phyloP scores from a whole-genome alignment of 2,113 vertebrate species.

The Callaeas wilsoni region DNA sequence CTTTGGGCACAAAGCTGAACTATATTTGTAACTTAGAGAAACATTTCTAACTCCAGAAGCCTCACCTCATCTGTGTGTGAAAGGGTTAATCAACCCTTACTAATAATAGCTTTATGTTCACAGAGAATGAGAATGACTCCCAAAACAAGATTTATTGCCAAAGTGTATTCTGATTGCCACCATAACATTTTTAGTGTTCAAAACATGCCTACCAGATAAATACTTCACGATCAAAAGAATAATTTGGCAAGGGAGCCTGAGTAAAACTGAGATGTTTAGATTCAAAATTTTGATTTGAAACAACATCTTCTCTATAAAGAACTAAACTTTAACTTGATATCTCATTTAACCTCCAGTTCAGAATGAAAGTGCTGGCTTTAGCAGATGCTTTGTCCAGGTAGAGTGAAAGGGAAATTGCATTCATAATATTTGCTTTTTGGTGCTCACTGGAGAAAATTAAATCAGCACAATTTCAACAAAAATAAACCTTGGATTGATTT shows the following conservation, averaged over 20 bases:
- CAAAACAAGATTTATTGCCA: neutral
- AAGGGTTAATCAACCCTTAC: neutral
- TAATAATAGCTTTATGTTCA: neutral
- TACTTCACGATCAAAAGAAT: neutral
- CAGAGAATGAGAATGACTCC: neutral
- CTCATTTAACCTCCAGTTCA: neutral
- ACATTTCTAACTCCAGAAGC: neutral
- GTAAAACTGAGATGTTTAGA: neutral
- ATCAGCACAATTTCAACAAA: neutral
- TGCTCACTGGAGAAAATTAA: neutral
- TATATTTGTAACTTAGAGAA: neutral
- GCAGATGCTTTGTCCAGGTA: neutral
- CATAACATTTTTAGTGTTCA: neutral
- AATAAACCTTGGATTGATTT: neutral
- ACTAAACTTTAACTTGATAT: neutral
- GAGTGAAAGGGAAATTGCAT: neutral
- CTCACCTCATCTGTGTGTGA: neutral
- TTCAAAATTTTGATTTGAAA: neutral
- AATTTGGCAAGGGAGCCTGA: neutral
- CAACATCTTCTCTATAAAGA: neutral
- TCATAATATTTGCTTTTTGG: neutral
- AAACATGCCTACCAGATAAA: neutral
- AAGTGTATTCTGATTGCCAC: neutral
- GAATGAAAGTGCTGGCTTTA: neutral
- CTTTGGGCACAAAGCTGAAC: neutral